Base-by-base conservation (phyloP, 2,113 vertebrate genomes). In the Empidonax traillii region DNA sequence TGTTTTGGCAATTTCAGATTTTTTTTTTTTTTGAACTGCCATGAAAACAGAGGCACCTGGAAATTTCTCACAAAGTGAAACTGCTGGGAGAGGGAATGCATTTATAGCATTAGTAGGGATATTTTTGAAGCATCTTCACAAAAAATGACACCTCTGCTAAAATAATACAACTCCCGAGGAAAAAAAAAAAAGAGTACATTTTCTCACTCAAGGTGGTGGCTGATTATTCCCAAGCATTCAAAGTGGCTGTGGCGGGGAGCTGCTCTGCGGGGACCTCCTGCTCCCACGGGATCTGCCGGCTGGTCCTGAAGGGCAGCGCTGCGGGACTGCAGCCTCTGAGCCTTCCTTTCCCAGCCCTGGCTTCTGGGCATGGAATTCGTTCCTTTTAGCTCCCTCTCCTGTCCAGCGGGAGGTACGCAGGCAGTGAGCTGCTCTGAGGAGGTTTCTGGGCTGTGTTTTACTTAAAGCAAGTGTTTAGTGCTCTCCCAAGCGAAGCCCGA, bases 301-400 rank as follows among this genome's bases (percentile, higher is more conserved):
- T 27, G 31, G 8, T n/a, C 51, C 35, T 62, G 1, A 7, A 47
- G 16, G 73, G n/a, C 53, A 39, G 0, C 2, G 65, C 87, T 72
- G 27, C 9, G 53, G 20, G 24, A 10, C 44, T 17, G 37, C 14
- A 23, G 27, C 16, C 6, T 25, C 25, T 18, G 47, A 69, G 69
- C 28, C 41, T 80, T 35, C 19, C 15, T 16, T 58, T 65, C 58
- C 20, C 27, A 24, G 6, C 49, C 30, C n/a, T 37, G 19, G 10
- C 33, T 41, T 35, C 28, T 59, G 2, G 4, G 21, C 21, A 10
- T 65, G 52, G 31, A 71, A 95, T 90, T 66, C 21, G 39, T 63
- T 66, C 76, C 58, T 49, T 78, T 56, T 37, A 77, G 85, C 93
- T 82, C 97, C 90, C 91, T 93, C 95, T 94, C 44, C 74, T 93